phyloP scores from a whole-genome alignment of 1,140 invertebrate species.

The Neodiprion virginianus region DNA sequence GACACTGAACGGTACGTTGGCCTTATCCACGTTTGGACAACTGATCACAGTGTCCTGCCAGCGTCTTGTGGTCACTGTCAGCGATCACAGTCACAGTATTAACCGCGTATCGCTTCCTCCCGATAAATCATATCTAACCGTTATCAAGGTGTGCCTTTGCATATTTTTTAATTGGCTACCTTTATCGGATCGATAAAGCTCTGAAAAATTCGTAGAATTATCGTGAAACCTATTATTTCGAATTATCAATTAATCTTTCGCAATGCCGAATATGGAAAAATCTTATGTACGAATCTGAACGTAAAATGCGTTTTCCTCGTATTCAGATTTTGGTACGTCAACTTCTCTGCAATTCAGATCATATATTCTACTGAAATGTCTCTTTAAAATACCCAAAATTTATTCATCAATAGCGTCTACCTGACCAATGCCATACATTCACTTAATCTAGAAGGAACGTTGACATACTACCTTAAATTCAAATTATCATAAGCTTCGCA shows the following conservation, averaged over 20 bases:
- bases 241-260: conserved; percentile 11
- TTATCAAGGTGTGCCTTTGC: conserved; percentile 41
- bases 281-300: no score
- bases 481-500: no score
- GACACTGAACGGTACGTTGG: background rate
- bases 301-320: no score
- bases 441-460: no score
- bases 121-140: conserved; percentile 49
- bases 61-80: background rate
- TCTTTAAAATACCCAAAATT: no score
- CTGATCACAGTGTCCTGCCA: background rate
- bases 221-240: background rate
- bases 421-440: no score
- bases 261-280: background rate
- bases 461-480: no score
- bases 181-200: conserved; percentile 45
- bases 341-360: no score
- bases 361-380: no score
- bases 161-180: conserved; percentile 41
- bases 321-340: no score
- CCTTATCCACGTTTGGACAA: background rate
- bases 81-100: conserved; percentile 23
- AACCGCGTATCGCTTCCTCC: conserved; percentile 6
- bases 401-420: no score
- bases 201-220: conserved; percentile 31